A percentile compares a stretch with the other conserved stretches of the same genome.
These are phyloP conservation scores for Margarornis squamiger DNA, from an alignment of 2,797 vertebrate genomes.

Conservation along the genomic window DNA sequence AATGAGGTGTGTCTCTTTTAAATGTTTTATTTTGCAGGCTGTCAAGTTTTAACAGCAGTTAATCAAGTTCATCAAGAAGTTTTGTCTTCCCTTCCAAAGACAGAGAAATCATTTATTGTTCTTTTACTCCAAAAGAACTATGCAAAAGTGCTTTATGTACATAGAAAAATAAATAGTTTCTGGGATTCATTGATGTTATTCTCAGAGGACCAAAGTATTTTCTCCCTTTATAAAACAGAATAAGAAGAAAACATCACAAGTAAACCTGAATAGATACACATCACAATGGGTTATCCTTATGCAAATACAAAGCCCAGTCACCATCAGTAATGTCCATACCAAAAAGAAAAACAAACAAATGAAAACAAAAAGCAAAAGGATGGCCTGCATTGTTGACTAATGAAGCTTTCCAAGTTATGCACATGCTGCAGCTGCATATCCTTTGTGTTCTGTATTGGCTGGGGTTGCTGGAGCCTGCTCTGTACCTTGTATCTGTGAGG, in stretches of 20 bases:
- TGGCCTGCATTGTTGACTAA: not conserved
- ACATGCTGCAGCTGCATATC: not conserved
- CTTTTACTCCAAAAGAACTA: not conserved
- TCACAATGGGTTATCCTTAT: not conserved
- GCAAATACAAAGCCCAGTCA: not conserved
- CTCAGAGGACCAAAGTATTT: constrained; percentile 9
- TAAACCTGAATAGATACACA: not conserved
- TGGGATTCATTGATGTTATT: not conserved
- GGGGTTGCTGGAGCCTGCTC: not conserved
- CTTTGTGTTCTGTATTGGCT: not conserved
- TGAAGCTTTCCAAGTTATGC: not conserved
- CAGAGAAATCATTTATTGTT: not conserved
- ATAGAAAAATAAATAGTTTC: constrained; percentile 3
- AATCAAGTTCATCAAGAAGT: not conserved
- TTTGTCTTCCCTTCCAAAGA: not conserved
- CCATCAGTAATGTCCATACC: not conserved
- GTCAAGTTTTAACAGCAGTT: not conserved
- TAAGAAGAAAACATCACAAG: not conserved
- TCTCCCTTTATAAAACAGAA: not conserved
- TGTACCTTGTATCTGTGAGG: not conserved
- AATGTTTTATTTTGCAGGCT: not conserved
- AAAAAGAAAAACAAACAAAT: not conserved
- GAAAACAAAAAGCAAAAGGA: not conserved
- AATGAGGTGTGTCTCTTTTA: not conserved
- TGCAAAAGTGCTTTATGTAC: not conserved